Evolutionary conservation across 23 tunicate species (phyloP).

Genomic region (Corella eumyota): DNA sequence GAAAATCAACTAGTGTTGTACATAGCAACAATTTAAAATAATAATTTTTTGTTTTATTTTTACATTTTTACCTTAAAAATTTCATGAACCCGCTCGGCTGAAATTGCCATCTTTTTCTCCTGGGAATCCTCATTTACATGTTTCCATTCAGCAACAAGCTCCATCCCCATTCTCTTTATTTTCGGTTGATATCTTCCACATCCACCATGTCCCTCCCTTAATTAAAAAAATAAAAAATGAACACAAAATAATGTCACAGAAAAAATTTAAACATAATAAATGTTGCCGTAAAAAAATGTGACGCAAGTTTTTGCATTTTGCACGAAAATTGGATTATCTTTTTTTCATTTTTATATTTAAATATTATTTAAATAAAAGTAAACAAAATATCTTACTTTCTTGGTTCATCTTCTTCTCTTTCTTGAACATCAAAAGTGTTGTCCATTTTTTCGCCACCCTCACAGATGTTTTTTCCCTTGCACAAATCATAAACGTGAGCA

Average conservation of each 20-base stretch:
- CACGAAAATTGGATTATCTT: background rate
- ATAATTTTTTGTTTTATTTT: too few species aligned
- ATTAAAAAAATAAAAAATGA: background rate
- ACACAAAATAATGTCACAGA: background rate
- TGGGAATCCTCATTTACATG: constrained; percentile 91
- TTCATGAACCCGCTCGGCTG: constrained; percentile 95
- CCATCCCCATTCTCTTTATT: constrained; percentile 65
- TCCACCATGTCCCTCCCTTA: constrained; percentile 84
- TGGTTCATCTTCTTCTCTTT: constrained; percentile 78
- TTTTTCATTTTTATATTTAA: too few species aligned
- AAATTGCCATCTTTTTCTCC: constrained; percentile 86
- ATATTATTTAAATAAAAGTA: too few species aligned
- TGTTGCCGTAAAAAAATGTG: background rate
- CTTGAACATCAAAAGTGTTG: constrained; percentile 68
- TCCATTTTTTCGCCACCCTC: constrained; percentile 99
- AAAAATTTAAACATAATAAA: background rate
- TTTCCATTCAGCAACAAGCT: constrained; percentile 94
- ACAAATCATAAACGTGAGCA: constrained; percentile 89
- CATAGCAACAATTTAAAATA: too few species aligned
- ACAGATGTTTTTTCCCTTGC: constrained; percentile 97
- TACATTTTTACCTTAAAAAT: constrained; percentile 95
- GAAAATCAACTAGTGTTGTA: too few species aligned
- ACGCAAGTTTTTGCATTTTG: background rate
- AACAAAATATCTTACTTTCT: constrained; percentile 88
- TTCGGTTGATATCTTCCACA: constrained; percentile 98